These are phyloP conservation scores for Nasonia longicornis DNA, from an alignment of 1,140 invertebrate species.

Conservation along the genomic window DNA sequence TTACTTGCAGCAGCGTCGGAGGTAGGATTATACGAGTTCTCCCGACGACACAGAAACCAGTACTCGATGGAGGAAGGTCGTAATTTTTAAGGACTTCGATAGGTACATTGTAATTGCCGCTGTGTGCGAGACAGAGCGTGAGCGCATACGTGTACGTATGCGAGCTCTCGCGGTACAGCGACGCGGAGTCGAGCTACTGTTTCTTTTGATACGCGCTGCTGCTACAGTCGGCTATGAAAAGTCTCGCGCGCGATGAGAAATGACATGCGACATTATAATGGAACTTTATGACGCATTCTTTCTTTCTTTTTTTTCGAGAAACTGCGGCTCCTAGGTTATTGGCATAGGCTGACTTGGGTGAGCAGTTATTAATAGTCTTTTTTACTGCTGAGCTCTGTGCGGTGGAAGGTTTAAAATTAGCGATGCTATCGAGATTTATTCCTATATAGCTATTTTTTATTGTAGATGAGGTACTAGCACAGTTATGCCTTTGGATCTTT, in stretches of 20 bases:
- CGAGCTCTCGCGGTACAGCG: neutral
- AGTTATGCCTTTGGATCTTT: too few relatives aligned
- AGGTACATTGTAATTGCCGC: slow-evolving; percentile 44
- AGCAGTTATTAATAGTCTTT: slow-evolving; percentile 31
- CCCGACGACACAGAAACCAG: slow-evolving; percentile 14
- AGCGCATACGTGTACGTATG: neutral
- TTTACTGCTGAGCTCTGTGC: neutral
- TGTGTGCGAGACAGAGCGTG: neutral
- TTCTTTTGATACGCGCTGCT: slow-evolving; percentile 30
- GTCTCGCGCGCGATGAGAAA: slow-evolving; percentile 35
- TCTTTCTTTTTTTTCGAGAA: slow-evolving; percentile 4
- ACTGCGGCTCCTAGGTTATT: neutral
- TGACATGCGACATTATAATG: slow-evolving; percentile 40
- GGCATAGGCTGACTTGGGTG: neutral
- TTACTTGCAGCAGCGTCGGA: neutral
- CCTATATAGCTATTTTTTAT: too few relatives aligned
- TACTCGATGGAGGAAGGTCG: slow-evolving; percentile 29
- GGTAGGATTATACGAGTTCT: neutral
- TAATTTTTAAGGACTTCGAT: slow-evolving; percentile 46
- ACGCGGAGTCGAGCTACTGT: neutral
- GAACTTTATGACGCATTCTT: slow-evolving; percentile 34
- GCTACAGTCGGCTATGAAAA: neutral
- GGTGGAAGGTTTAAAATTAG: neutral
- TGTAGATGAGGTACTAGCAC: too few relatives aligned
- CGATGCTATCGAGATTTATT: too few relatives aligned